A percentile compares a stretch with the other conserved stretches of the same genome.
These are phyloP conservation scores for Delichon dasypus DNA, from an alignment of 2,797 vertebrate species.

Conservation along the genomic window DNA sequence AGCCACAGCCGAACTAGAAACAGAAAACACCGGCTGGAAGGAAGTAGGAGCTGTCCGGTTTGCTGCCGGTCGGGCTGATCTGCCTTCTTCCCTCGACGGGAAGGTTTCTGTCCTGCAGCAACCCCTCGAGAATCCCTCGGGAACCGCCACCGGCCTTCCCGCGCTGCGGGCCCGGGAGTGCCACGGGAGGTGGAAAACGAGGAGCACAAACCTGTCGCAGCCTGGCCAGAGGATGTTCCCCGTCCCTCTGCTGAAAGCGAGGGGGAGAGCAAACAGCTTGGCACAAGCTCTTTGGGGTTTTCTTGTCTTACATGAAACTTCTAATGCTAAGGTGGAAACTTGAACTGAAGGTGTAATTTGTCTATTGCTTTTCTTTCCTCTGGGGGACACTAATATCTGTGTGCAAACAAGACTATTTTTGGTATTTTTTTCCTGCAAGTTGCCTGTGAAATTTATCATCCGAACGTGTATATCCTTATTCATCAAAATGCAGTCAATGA, in stretches of 20 bases:
- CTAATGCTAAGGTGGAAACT: not conserved
- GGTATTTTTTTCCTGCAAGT: not conserved
- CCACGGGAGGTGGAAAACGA: not conserved
- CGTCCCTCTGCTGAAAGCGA: not conserved
- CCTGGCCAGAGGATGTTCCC: not conserved
- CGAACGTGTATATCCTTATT: not conserved
- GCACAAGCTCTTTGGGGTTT: not conserved
- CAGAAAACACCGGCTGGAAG: accelerated
- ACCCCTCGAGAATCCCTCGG: not conserved
- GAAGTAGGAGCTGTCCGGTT: not conserved
- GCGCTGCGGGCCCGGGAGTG: not conserved
- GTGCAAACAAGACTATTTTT: not conserved
- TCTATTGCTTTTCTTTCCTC: not conserved
- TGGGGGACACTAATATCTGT: not conserved
- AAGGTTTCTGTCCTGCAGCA: not conserved
- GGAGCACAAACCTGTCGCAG: not conserved
- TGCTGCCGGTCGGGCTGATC: not conserved
- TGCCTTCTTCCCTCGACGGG: not conserved
- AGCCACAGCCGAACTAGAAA: not conserved
- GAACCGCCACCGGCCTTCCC: not conserved
- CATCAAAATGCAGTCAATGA: not conserved
- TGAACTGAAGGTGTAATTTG: not conserved
- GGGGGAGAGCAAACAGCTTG: not conserved
- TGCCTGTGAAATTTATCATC: not conserved
- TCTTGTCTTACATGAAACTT: not conserved